Evolutionary conservation across 2,113 vertebrate species (phyloP).

Genomic region (Miniopterus natalensis): DNA sequence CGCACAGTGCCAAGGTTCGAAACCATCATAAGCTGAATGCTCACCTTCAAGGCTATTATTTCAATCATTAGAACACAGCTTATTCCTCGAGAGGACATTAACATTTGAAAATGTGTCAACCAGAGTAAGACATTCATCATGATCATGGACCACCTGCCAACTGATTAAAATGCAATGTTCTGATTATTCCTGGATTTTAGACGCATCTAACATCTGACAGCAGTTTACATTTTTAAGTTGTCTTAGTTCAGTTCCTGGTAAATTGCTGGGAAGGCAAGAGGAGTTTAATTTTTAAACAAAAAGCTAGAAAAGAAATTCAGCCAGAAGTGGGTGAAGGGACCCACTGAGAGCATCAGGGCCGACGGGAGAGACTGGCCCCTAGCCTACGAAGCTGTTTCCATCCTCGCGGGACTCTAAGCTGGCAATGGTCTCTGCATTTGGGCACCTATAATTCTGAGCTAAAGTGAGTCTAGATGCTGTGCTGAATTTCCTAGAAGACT

Average conservation of each 20-base stretch:
- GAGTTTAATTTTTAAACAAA: slow-evolving; percentile 71
- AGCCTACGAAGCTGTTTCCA: not conserved
- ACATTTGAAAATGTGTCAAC: slow-evolving; percentile 89
- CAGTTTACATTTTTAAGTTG: slow-evolving; percentile 77
- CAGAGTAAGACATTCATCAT: slow-evolving; percentile 86
- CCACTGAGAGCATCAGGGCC: not conserved
- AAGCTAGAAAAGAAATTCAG: slow-evolving; percentile 8
- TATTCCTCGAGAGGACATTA: slow-evolving; percentile 88
- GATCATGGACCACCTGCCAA: slow-evolving; percentile 85
- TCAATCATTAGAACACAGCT: slow-evolving; percentile 88
- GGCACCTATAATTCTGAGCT: not conserved
- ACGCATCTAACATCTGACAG: slow-evolving; percentile 80
- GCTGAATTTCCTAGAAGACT: slow-evolving; percentile 9
- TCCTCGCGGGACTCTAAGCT: not conserved
- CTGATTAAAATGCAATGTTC: slow-evolving; percentile 85
- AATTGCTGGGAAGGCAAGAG: slow-evolving; percentile 75
- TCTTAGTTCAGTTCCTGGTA: slow-evolving; percentile 71
- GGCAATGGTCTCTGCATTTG: not conserved
- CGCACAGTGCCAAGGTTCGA: slow-evolving; percentile 83
- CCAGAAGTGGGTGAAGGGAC: not conserved
- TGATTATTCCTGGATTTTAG: slow-evolving; percentile 77
- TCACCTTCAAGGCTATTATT: slow-evolving; percentile 88
- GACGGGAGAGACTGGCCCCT: not conserved
- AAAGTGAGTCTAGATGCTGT: not conserved
- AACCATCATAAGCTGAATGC: slow-evolving; percentile 85